Base-by-base conservation (phyloP, 35 echinoderm and acorn worm genomes). In the Amphiura filiformis region DNA sequence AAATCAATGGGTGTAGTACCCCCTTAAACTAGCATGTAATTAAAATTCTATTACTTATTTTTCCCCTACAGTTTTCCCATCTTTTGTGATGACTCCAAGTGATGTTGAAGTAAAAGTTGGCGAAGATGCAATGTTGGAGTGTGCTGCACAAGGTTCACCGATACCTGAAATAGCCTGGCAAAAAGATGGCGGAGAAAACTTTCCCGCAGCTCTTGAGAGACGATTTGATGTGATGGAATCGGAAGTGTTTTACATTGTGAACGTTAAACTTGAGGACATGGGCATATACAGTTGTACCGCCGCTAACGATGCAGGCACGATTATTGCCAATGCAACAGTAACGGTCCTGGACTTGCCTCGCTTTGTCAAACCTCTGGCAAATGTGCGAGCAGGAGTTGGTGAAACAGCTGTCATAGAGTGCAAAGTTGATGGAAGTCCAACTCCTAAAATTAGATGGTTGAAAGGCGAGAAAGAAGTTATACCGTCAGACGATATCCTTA, bases 221-320 rank as follows among this genome's bases (percentile, higher is more conserved):
- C 96, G 96, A 14, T 92, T 99, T 78, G 77, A 90, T 32, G 87
- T 99, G 78, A 86, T 87, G 23, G 88, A 90, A 39, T 92, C 89
- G 9, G 93, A 95, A 70, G 78, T 39, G 23, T 94, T 99, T 84
- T 99, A 95, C 78, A 99, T 99, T 42, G 87, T 79, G n/a, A 86
- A 94, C 13, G 83, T 85, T 32, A 81, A 95, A 76, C 36, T 86
- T 32, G 81, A 38, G 31, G 93, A 94, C 83, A 94, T 91, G 84
- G 96, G 96, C 3, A 81, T 95, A 28, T 99, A 99, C 90, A 92
- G 77, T 32, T 99, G 96, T 61, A 99, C 86, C 13, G 96, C 96
- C 75, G 85, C 37, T 23, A 99, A 99, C n/a, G 80, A 65, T 28
- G 96, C 96, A 18, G 96, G 96, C 14, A 92, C 83, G 78, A 99